These are phyloP conservation scores for Atrina japonica DNA, from an alignment of 2,888 invertebrate species.

Conservation along the genomic window DNA sequence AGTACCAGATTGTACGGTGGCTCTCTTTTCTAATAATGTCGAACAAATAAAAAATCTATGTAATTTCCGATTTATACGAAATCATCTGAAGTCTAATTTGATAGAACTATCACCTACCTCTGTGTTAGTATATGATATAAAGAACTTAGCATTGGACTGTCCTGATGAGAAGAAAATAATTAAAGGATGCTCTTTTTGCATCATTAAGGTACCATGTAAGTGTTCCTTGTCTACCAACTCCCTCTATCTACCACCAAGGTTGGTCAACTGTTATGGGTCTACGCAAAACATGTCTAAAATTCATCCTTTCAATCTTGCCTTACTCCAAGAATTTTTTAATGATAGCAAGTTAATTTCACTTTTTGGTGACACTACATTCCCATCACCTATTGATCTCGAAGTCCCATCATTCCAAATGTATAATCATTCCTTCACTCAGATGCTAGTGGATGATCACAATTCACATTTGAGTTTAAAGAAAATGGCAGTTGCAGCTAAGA, in stretches of 20 bases:
- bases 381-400: slow-evolving; percentile 1
- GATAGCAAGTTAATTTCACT: background rate
- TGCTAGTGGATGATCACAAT: slow-evolving; percentile 16
- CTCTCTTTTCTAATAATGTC: slow-evolving; percentile 19
- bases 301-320: slow-evolving; percentile 20
- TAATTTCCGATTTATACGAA: slow-evolving; percentile 23
- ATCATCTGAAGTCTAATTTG: slow-evolving; percentile 8
- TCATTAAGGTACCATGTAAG: slow-evolving; percentile 29
- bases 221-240: slow-evolving; percentile 8
- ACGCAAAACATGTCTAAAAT: background rate
- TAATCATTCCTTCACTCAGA: slow-evolving; percentile 15
- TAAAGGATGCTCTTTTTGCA: slow-evolving; percentile 31
- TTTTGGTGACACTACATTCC: slow-evolving; percentile 7
- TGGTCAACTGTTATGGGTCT: slow-evolving; percentile 10
- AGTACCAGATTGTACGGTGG: slow-evolving; percentile 4
- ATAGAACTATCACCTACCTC: slow-evolving; percentile 25
- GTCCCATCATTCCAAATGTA: slow-evolving; percentile 17
- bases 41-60: slow-evolving; percentile 6
- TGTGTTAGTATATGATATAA: slow-evolving; percentile 25
- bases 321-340: slow-evolving; percentile 32
- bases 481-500: slow-evolving; percentile 23
- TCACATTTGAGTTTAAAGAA: slow-evolving; percentile 11
- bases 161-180: slow-evolving; percentile 12
- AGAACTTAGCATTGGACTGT: slow-evolving; percentile 29
- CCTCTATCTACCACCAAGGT: slow-evolving; percentile 7